Base-by-base conservation (phyloP, 1,140 invertebrate genomes). In the Bicyclus anynana region DNA sequence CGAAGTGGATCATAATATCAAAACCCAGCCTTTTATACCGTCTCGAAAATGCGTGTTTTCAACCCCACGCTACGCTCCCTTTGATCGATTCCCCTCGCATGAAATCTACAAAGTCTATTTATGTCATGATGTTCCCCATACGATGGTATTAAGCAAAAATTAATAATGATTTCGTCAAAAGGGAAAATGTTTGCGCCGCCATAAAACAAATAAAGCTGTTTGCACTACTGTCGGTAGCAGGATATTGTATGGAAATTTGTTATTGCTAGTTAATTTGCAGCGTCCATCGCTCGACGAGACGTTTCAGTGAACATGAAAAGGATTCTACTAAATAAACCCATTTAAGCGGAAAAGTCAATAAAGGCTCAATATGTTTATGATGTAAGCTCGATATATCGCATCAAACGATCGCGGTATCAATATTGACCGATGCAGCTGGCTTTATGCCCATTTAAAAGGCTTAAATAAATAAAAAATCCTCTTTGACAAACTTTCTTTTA, bases 101-200 rank as follows among this genome's bases (percentile, higher is more conserved):
- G 56, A 58, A 58, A 58, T 49, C 56, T 58, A 58, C 48, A 48
- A 58, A 58, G 42, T 57, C 4, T 6, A 26, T 58, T 46, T 46
- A 46, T 20, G 21, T 17, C 42, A 35, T 47, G 29, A 35, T 52
- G 37, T 44, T 46, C 42, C 33, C 35, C 35, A 53, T 6, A 2
- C 1, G 5, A 17, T 7, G 5, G 3, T 33, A 10, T 33, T 3
- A 6, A 10, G 37, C 13, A 5, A 14, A 40, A 40, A 40, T 17
- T 38, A 38, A 38, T 40, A 5, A 12, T 16, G 6, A 17, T 2
- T 40, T 16, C 37, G 14, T 40, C 37, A 6, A 17, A 40, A 40
- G 5, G 37, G n/a, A 38, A 10, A 5, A 3, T 13, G 9, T 37
- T 37, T 40, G 37, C 17, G 7, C 37, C 16, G 14, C 7, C 29